Evolutionary conservation across 1,140 invertebrate genomes (phyloP), one percentile per base, ranked within the genome.

Genomic region (Drosophila sulfurigaster): DNA sequence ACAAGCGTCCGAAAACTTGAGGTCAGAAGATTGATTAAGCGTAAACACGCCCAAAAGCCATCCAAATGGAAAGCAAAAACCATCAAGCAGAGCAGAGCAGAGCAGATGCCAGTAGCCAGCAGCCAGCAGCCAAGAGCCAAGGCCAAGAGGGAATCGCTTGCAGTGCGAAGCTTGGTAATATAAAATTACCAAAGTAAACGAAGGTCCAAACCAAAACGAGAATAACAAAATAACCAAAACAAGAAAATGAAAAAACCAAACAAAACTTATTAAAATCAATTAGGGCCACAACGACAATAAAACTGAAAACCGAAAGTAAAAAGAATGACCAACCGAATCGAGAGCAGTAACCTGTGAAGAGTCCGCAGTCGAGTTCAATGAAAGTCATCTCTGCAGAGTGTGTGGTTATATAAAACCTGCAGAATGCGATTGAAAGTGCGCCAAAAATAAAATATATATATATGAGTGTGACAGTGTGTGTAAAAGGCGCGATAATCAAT

Each of bases 181-280:
- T 38, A 11, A 43, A 75, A 75, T 67, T 52, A 75, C 63, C 59
- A 69, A 56, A 52, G 43, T 48, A 56, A 73, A 80, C 66, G 51
- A 41, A 64, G 66, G 60, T 57, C 43, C 54, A 48, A 46, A 32
- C 28, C 25, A 57, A 28, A 38, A 59, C 35, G 46, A 25, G 46
- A 46, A 54, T 16, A 63, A 70, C 51, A 64, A 48, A 7, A 32
- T 7, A 46, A 48, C 8, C 25, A 64, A 30, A 54, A 54, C n/a
- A 7, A 54, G 32, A 54, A 32, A 13, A 32, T 7, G 20, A 35
- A 13, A 20, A 13, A 32, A 35, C 8, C 38, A 73, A 57, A 32
- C n/a, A 46, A 79, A 76, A 73, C 58, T 72, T 83, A 68, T 89
- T 81, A 57, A 88, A 85, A 75, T 88, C 81, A 88, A 88, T 88